phyloP scores from a whole-genome alignment of 2,113 vertebrate genomes.

The Heptranchias perlo region DNA sequence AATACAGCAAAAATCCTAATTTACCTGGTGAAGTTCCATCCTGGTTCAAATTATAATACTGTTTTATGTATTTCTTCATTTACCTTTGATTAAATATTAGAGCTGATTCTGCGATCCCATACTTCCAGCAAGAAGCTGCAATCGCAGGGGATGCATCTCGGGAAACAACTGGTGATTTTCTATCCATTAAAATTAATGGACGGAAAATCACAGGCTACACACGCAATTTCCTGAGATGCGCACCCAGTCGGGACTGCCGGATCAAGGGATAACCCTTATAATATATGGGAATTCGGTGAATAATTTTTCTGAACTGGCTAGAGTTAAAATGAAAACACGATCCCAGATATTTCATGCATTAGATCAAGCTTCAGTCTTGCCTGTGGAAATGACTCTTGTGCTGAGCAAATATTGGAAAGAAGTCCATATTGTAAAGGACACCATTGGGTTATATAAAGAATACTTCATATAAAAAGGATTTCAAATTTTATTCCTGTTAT shows the following conservation, averaged over 20 bases:
- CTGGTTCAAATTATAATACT: not conserved
- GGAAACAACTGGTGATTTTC: not conserved
- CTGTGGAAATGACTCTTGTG: not conserved
- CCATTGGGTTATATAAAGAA: not conserved
- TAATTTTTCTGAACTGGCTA: not conserved
- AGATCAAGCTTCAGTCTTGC: not conserved
- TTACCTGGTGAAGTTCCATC: not conserved
- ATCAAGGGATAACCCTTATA: not conserved
- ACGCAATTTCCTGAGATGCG: not conserved
- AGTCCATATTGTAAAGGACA: not conserved
- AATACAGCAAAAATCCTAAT: not conserved
- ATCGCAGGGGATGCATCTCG: not conserved
- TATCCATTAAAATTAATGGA: not conserved
- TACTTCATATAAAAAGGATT: not conserved
- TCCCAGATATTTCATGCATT: not conserved
- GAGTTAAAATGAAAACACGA: not conserved
- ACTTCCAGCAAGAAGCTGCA: not conserved
- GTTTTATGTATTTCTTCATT: not conserved
- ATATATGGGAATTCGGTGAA: not conserved
- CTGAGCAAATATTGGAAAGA: not conserved
- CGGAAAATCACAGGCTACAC: not conserved
- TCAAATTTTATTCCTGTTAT: not conserved
- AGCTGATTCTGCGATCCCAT: not conserved
- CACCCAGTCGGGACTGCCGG: not conserved
- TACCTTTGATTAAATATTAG: not conserved